A percentile compares a stretch with the other conserved stretches of the same genome.
Conservation (phyloP, 2,797 vertebrate species). For the Crax fasciolata region DNA sequence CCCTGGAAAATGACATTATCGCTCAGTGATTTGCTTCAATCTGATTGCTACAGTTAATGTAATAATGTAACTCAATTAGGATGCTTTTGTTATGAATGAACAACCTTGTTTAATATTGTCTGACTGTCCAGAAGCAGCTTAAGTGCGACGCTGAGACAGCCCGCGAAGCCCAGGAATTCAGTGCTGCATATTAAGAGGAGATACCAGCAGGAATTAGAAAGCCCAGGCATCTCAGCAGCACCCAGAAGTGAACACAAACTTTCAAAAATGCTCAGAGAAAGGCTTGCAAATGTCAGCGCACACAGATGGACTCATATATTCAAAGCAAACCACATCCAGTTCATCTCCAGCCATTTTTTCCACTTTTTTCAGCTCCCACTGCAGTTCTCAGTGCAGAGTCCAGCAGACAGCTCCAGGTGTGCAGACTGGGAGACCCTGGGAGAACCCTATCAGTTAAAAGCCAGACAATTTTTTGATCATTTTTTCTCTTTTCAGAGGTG, state of each 20-base stretch:
- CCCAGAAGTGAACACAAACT: neutral
- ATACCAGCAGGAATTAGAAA: neutral
- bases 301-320: neutral
- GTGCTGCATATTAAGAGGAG: slow-evolving; percentile 9
- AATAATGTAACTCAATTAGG: slow-evolving; percentile 77
- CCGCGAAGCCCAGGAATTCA: slow-evolving; percentile 25
- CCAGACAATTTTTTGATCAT: neutral
- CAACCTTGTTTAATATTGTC: slow-evolving; percentile 67
- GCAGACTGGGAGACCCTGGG: neutral
- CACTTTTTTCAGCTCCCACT: neutral
- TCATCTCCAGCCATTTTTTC: neutral
- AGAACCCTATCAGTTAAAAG: accelerated
- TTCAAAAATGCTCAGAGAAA: neutral
- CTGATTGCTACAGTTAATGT: slow-evolving; percentile 77
- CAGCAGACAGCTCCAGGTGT: neutral
- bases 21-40: slow-evolving; percentile 72
- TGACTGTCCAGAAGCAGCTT: slow-evolving; percentile 56
- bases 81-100: slow-evolving; percentile 74
- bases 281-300: neutral
- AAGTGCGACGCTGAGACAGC: neutral
- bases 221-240: neutral
- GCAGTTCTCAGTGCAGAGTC: neutral
- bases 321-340: accelerated
- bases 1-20: slow-evolving; percentile 71
- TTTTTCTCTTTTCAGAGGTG: neutral